These are phyloP conservation scores for Callinectes sapidus DNA, from an alignment of 2,888 invertebrate species.

Conservation along the genomic window DNA sequence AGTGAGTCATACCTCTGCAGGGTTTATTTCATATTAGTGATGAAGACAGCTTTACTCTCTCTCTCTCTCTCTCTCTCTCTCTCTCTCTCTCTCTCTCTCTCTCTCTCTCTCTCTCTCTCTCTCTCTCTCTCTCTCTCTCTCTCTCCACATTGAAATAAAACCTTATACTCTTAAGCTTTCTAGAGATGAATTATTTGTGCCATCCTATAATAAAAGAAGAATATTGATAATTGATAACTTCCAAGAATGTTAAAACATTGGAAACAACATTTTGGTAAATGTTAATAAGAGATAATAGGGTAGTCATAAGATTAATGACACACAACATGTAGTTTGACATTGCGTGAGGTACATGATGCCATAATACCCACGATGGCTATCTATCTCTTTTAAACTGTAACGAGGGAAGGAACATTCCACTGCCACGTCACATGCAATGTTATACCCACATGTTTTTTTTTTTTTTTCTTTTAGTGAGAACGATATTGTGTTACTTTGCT, in stretches of 20 bases:
- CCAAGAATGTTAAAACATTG: not conserved
- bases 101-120: constrained; percentile 1
- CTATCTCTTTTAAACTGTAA: not conserved
- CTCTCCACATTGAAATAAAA: not conserved
- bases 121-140: not conserved
- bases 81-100: constrained; percentile 1
- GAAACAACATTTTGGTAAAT: not conserved
- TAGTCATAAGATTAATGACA: not conserved
- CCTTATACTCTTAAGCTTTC: not conserved
- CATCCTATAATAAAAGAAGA: not conserved
- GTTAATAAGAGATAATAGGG: not conserved
- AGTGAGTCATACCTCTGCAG: not conserved
- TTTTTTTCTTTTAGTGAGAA: too few relatives aligned
- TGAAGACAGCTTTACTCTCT: not conserved
- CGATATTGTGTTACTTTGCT: not conserved
- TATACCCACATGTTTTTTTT: not conserved
- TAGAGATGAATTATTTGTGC: too few relatives aligned
- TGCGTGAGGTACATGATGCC: not conserved
- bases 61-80: constrained; percentile 1
- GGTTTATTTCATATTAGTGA: not conserved
- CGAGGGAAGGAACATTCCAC: not conserved
- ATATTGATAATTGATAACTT: not conserved
- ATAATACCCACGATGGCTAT: not conserved
- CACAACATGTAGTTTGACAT: not conserved
- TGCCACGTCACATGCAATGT: not conserved